phyloP scores from a whole-genome alignment of 2,113 vertebrate genomes.

The Sinocyclocheilus grahami region DNA sequence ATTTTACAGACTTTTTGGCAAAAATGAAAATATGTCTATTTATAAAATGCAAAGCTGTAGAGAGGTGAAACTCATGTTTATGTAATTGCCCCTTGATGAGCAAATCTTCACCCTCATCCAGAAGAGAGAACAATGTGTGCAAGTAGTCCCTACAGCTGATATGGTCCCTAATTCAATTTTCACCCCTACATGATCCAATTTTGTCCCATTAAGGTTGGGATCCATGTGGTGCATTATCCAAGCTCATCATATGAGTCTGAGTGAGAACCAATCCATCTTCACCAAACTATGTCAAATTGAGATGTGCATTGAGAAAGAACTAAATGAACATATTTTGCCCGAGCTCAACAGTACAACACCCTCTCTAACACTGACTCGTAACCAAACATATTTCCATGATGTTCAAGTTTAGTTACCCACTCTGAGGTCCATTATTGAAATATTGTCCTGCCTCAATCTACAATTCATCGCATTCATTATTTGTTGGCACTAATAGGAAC shows the following conservation, averaged over 20 bases:
- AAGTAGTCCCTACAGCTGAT: constrained; percentile 41
- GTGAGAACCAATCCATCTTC: constrained; percentile 41
- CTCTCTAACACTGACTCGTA: not conserved
- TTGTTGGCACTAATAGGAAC: constrained; percentile 18
- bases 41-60: not conserved
- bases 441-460: not conserved
- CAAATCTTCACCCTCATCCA: constrained; percentile 9
- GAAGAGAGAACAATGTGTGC: constrained; percentile 35
- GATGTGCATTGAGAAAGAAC: not conserved
- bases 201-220: constrained; percentile 35
- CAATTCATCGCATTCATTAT: constrained; percentile 4
- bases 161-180: constrained; percentile 46
- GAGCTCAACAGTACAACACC: not conserved
- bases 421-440: not conserved
- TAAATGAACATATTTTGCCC: constrained; percentile 6
- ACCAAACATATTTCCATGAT: not conserved
- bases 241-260: constrained; percentile 38
- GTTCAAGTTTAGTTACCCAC: not conserved
- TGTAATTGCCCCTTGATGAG: constrained; percentile 32
- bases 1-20: not conserved
- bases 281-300: constrained; percentile 20
- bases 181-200: constrained; percentile 44
- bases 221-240: constrained; percentile 42
- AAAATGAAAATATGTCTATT: not conserved
- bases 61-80: constrained; percentile 23